Base-by-base conservation (phyloP, 1,140 invertebrate genomes). In the Dryas iulia region DNA sequence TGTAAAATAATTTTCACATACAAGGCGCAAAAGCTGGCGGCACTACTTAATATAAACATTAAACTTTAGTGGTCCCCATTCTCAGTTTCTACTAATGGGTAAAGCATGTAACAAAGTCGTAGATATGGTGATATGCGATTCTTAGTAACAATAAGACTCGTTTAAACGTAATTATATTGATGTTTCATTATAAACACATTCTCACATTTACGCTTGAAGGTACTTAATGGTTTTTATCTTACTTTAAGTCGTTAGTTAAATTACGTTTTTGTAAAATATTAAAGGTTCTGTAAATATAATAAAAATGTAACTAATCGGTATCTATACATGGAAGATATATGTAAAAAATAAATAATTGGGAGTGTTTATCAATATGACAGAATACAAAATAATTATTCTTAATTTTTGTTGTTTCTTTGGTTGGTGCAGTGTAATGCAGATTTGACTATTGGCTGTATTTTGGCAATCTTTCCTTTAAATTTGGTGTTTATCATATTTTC, bases 11-110 rank as follows among this genome's bases (percentile, higher is more conserved):
- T 76, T 78, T 76, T 76, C 72, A 71, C 75, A 74, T 73, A 70
- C 76, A 76, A 67, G 73, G 61, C 66, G 65, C 74, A 76, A 69
- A 53, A 65, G 65, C 31, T 66, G 25, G 25, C 63, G 35, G 69
- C 59, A 74, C 74, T 78, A 79, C 71, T 83, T 84, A 80, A 81
- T 84, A 87, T 87, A 87, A 90, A 89, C 86, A 87, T 87, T 84
- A 83, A 87, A 87, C 81, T 88, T 90, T 85, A 90, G 73, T 83
- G 71, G 77, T 52, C 54, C 76, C 69, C 78, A 79, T 78, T 81
- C 78, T 68, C 64, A 65, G 72, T 60, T 59, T 70, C 71, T 80
- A 77, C 84, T 90, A 90, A 90, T 88, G 86, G 85, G 73, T 71
- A 84, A 90, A 90, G 78, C 86, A 68, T 90, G 87, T 90, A 80